Evolutionary conservation across 2,113 vertebrate genomes (phyloP).

Genomic region (Channa maculata): DNA sequence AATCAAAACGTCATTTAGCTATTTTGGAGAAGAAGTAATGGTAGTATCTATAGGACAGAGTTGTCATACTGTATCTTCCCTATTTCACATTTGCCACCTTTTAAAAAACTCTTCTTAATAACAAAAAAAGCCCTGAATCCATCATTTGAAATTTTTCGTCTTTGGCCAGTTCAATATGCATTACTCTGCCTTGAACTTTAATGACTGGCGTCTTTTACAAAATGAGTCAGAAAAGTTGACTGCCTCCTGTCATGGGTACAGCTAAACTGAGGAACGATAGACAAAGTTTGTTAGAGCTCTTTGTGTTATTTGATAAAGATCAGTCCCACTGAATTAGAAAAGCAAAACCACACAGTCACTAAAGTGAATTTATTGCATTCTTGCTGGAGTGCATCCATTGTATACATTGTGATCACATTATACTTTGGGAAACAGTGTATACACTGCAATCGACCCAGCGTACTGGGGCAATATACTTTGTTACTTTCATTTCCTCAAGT

Average conservation of each 20-base stretch:
- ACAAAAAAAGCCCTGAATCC: background rate
- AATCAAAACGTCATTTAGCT: background rate
- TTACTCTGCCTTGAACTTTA: background rate
- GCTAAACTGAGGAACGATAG: background rate
- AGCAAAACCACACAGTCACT: constrained; percentile 3
- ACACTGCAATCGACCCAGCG: background rate
- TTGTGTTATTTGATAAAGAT: background rate
- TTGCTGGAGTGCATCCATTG: constrained; percentile 9
- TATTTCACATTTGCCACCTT: background rate
- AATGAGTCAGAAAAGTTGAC: background rate
- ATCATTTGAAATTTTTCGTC: background rate
- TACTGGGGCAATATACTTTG: background rate
- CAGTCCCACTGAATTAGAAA: constrained; percentile 3
- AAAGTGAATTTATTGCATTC: background rate
- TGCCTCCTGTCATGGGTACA: background rate
- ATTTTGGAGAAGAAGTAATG: background rate
- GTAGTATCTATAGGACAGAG: background rate
- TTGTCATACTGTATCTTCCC: background rate
- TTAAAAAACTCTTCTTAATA: background rate
- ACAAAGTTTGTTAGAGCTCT: background rate
- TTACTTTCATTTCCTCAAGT: constrained; percentile 20
- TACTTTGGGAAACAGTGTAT: background rate
- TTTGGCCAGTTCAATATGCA: background rate
- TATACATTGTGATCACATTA: background rate
- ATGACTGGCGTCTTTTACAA: background rate